These are phyloP conservation scores for Cydia amplana DNA, from an alignment of 1,140 invertebrate genomes.

Conservation along the genomic window DNA sequence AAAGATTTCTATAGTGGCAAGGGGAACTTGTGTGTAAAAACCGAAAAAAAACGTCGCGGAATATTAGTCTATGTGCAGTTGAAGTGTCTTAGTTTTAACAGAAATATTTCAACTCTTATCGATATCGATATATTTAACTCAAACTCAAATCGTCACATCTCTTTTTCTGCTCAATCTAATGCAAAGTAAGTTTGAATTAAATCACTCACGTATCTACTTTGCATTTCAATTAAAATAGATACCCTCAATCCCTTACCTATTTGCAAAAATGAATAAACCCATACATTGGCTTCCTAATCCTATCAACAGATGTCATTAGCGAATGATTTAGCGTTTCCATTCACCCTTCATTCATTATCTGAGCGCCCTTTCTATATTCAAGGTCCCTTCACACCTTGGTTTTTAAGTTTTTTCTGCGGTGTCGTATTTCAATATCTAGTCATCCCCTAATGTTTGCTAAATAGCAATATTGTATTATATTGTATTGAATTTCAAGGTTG, in stretches of 20 bases:
- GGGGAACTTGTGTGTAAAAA: too few species aligned
- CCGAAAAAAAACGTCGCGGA: too few species aligned
- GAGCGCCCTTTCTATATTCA: constrained; percentile 19
- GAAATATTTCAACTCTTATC: not conserved
- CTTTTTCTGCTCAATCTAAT: not conserved
- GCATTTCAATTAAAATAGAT: constrained; percentile 13
- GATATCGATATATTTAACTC: not conserved
- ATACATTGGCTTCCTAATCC: constrained; percentile 34
- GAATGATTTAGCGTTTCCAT: constrained; percentile 35
- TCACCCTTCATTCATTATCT: constrained; percentile 33
- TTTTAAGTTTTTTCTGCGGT: constrained; percentile 41
- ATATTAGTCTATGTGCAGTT: too few species aligned
- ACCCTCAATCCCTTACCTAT: constrained; percentile 8
- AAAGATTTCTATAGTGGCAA: too few species aligned
- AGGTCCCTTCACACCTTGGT: constrained; percentile 36
- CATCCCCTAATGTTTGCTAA: constrained; percentile 53
- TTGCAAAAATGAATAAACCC: constrained; percentile 3
- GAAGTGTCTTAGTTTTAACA: too few species aligned
- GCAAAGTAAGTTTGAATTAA: constrained; percentile 2
- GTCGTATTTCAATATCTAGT: constrained; percentile 43
- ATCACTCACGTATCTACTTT: constrained; percentile 4
- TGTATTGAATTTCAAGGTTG: constrained; percentile 51
- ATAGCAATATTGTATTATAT: constrained; percentile 45
- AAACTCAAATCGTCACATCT: not conserved
- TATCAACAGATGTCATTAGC: constrained; percentile 33